Base-by-base conservation (phyloP, 2,113 vertebrate genomes). In the Aythya baeri region DNA sequence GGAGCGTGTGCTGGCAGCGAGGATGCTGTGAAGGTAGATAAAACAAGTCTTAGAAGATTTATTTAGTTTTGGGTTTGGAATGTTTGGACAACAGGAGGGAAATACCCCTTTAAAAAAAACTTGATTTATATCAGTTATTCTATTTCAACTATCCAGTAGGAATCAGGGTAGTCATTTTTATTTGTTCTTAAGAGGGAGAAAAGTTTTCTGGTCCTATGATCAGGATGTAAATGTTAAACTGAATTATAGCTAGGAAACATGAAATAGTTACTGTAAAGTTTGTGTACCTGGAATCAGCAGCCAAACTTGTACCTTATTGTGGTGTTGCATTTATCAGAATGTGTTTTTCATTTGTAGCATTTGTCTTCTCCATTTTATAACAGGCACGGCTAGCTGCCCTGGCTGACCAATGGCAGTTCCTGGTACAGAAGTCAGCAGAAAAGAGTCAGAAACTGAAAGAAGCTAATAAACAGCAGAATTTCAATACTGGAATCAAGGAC, bases 391-490 rank as follows among this genome's bases (percentile, higher is more conserved):
- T 99, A 15, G 98, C 95, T 31, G 98, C 99, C 46, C 97, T 99
- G 57, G 99, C 99, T n/a, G 99, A 99, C 83, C 99, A 99, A 89
- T 99, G 99, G 99, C 98, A 99, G 81, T 99, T 99, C 98, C 98
- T 99, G 70, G 99, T 99, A 38, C 99, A 99, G 96, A 99, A 99
- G 83, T 99, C 99, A 3, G 99, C 99, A 41, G 99, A 99, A 93
- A 99, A 99, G 97, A 99, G 99, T 96, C 99, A 99, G 97, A 99
- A 99, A 74, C 98, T 99, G 52, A 99, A 99, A 46, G 99, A 99
- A 82, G 99, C 99, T 79, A 99, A 99, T 97, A 99, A 99, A 83
- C 99, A 99, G 94, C 99, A 99, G 98, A 99, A 99, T 94, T 99
- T 99, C 90, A 99, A 99, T 97, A 99, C 99, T 0, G 99, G 99